Conservation (phyloP, 2,888 invertebrate genomes). For the Polydesmus complanatus region DNA sequence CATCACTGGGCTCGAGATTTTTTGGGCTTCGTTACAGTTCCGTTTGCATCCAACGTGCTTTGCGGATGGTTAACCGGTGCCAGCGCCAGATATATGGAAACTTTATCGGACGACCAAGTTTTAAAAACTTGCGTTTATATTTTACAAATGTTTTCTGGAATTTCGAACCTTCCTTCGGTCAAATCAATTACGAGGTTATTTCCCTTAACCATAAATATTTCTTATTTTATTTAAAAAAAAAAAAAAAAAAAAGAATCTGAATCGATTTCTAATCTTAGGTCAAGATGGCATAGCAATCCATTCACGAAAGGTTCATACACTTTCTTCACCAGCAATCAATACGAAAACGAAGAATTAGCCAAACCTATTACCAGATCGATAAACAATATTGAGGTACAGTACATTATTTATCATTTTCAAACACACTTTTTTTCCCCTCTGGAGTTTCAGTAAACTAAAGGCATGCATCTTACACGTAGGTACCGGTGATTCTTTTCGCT, state of each 20-base stretch:
- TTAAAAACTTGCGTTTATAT: constrained; percentile 38
- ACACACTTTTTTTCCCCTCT: no score
- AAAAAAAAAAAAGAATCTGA: not conserved
- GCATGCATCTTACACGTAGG: not conserved
- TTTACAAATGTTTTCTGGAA: constrained; percentile 28
- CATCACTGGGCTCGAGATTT: constrained; percentile 47
- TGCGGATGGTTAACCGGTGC: constrained; percentile 54
- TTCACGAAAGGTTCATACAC: constrained; percentile 58
- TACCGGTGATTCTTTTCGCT: constrained; percentile 26
- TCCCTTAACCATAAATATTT: constrained; percentile 28
- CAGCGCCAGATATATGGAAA: constrained; percentile 47
- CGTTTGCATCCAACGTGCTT: constrained; percentile 46
- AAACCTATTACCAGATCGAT: not conserved
- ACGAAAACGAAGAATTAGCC: not conserved
- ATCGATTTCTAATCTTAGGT: constrained; percentile 36
- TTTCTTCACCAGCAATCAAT: constrained; percentile 27
- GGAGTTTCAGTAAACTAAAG: not conserved
- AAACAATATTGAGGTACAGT: not conserved
- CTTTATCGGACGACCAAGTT: constrained; percentile 42
- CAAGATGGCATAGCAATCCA: constrained; percentile 54
- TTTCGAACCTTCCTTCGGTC: not conserved
- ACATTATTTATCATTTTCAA: not conserved
- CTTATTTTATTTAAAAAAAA: not conserved
- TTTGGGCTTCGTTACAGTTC: constrained; percentile 51
- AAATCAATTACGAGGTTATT: constrained; percentile 1